Base-by-base conservation (phyloP, 2,113 vertebrate genomes). In the Pollachius pollachius region DNA sequence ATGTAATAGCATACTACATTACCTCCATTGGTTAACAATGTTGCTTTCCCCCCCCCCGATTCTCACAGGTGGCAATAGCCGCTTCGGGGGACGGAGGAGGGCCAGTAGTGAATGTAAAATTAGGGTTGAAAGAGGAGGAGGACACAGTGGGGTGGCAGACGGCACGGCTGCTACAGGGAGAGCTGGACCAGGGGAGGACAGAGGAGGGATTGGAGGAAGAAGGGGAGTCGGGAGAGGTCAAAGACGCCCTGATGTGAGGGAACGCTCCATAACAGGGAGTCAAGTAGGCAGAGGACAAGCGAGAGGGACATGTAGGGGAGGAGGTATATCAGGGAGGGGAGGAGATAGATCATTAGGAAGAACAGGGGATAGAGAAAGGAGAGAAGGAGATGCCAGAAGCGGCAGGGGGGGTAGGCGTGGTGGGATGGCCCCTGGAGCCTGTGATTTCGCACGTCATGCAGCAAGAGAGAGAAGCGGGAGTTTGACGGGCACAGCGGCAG, bases 291-390 rank as follows among this genome's bases (percentile, higher is more conserved):
- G 19, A 19, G 19, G 63, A 25, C 62, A 62, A 11, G 67, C 34
- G 18, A 59, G 37, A 25, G 19, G 34, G 15, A 19, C 16, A 71
- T 41, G 18, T 0, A 15, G 34, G 21, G 48, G 15, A 34, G 64
- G 68, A 48, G 9, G 23, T 56, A 17, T 9, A 64, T 37, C 16
- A 7, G 48, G 60, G 30, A 17, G 73, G 21, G 73, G 61, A 58
- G 34, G 54, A 34, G 58, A 27, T 1, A n/a, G n/a, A 16, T 30
- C 41, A 25, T 15, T 8, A 16, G 18, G 57, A 25, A 30, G 65
- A 5, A 25, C 52, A 18, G 23, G 59, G 1, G 17, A 4, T 19
- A 16, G n/a, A 64, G n/a, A 9, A 54, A 41, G 4, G 1, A 18
- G 67, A 9, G 27, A 11, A 18, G 4, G 27, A 19, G 70, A 54